Percentiles rank a stretch among this genome's conserved stretches.
phyloP scores from a whole-genome alignment of 1,140 invertebrate species.

The Ruditapes philippinarum region DNA sequence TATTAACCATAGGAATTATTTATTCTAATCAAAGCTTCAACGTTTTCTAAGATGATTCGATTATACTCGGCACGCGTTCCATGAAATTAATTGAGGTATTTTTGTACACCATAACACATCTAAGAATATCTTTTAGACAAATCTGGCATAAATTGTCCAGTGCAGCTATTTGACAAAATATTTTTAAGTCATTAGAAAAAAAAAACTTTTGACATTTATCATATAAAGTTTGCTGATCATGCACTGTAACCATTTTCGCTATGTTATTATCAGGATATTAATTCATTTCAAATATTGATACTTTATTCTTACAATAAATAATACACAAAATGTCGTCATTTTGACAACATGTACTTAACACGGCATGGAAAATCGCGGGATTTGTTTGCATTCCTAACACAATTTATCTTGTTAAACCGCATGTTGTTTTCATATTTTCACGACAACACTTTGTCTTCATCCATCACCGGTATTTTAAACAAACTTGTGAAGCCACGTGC shows the following conservation, averaged over 20 bases:
- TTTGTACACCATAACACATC: background rate
- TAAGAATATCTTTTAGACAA: too few relatives aligned
- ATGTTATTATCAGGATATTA: too few relatives aligned
- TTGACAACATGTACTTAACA: background rate
- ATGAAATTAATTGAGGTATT: constrained; percentile 29
- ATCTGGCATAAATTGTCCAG: too few relatives aligned
- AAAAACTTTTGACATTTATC: too few relatives aligned
- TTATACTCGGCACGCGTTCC: constrained; percentile 32
- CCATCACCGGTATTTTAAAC: constrained; percentile 57
- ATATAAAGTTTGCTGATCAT: too few relatives aligned
- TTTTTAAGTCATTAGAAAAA: too few relatives aligned
- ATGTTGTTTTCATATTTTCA: constrained; percentile 53
- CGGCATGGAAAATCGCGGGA: background rate
- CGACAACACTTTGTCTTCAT: constrained; percentile 32
- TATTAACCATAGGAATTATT: constrained; percentile 47
- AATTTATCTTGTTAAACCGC: constrained; percentile 26
- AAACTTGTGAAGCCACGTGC: constrained; percentile 35
- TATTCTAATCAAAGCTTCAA: background rate
- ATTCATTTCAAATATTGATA: too few relatives aligned
- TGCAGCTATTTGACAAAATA: too few relatives aligned
- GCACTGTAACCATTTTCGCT: too few relatives aligned
- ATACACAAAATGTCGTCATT: too few relatives aligned
- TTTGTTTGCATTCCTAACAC: constrained; percentile 47
- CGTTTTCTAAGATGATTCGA: constrained; percentile 4
- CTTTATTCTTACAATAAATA: too few relatives aligned